Percentiles rank a stretch among this genome's conserved stretches.
Evolutionary conservation across 2,888 invertebrate species (phyloP).

Genomic region (Pandemis heparana): DNA sequence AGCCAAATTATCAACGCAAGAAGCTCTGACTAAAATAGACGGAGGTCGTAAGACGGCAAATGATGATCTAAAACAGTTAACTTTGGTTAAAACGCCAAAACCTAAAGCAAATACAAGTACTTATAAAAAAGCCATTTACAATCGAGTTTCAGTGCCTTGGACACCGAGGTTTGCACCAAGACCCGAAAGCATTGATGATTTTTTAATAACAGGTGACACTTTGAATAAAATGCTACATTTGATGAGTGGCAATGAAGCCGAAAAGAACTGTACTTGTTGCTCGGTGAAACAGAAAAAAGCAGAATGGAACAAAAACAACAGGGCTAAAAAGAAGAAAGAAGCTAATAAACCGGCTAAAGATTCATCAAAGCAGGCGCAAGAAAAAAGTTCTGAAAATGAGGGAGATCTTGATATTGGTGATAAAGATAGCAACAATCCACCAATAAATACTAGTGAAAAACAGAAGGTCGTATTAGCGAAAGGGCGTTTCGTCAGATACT

Average conservation of each 20-base stretch:
- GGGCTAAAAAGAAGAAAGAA: conserved; percentile 19
- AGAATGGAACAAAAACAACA: conserved; percentile 19
- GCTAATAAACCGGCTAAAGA: conserved; percentile 27
- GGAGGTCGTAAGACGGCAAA: not conserved
- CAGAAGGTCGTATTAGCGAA: not conserved
- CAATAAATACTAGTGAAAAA: not conserved
- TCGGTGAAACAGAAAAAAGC: conserved; percentile 43
- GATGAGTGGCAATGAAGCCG: conserved; percentile 47
- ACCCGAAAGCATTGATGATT: conserved; percentile 44
- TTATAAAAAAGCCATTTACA: not conserved
- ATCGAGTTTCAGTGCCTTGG: conserved; percentile 25
- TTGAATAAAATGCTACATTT: conserved; percentile 69
- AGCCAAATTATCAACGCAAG: conserved; percentile 32
- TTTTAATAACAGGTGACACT: conserved; percentile 61
- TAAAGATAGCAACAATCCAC: not conserved
- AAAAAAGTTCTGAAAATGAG: conserved; percentile 12
- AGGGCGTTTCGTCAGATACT: conserved; percentile 46
- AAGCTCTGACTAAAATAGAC: conserved; percentile 34
- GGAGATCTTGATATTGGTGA: not conserved
- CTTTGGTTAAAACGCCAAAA: conserved; percentile 1
- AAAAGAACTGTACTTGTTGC: conserved; percentile 16
- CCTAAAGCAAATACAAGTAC: not conserved
- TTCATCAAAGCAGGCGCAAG: conserved; percentile 1
- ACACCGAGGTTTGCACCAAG: conserved; percentile 3
- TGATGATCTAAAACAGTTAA: not conserved